Percentiles rank a stretch among this genome's conserved stretches.
phyloP scores from a whole-genome alignment of 1,140 invertebrate species.

The Cyclargus thomasi region DNA sequence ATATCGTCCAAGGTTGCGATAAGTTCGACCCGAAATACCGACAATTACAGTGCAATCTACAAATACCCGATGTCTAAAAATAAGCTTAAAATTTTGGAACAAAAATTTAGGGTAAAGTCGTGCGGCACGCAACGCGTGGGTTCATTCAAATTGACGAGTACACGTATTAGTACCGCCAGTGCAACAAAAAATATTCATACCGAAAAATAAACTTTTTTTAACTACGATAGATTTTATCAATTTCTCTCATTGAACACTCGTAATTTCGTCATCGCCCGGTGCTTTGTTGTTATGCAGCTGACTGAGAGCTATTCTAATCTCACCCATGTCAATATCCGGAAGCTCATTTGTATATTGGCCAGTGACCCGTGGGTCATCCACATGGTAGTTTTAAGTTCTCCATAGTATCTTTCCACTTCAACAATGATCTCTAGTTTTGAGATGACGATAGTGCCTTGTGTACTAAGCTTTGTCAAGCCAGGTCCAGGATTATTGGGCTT shows the following conservation, averaged over 20 bases:
- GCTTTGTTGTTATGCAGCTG: constrained; percentile 18
- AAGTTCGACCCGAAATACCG: not conserved
- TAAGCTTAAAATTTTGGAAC: constrained; percentile 21
- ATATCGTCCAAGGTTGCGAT: not conserved
- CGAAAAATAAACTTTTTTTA: too few species aligned
- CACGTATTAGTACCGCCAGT: constrained; percentile 35
- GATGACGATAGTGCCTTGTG: not conserved
- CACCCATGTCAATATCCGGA: not conserved
- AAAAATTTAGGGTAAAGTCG: constrained; percentile 38
- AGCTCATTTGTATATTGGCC: constrained; percentile 6
- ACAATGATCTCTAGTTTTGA: not conserved
- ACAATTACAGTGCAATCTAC: constrained; percentile 19
- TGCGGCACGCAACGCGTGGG: constrained; percentile 56
- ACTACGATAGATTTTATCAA: too few species aligned
- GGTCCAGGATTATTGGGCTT: not conserved
- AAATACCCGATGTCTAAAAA: constrained; percentile 20
- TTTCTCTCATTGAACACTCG: too few species aligned
- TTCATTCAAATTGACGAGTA: constrained; percentile 60
- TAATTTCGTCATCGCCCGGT: constrained; percentile 21
- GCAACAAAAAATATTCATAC: too few species aligned
- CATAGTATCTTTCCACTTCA: constrained; percentile 1
- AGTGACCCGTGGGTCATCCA: not conserved
- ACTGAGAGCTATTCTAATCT: constrained; percentile 1
- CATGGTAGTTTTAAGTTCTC: not conserved
- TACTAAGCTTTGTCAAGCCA: not conserved